phyloP scores from a whole-genome alignment of 2,113 vertebrate species.

The Aptenodytes forsteri region DNA sequence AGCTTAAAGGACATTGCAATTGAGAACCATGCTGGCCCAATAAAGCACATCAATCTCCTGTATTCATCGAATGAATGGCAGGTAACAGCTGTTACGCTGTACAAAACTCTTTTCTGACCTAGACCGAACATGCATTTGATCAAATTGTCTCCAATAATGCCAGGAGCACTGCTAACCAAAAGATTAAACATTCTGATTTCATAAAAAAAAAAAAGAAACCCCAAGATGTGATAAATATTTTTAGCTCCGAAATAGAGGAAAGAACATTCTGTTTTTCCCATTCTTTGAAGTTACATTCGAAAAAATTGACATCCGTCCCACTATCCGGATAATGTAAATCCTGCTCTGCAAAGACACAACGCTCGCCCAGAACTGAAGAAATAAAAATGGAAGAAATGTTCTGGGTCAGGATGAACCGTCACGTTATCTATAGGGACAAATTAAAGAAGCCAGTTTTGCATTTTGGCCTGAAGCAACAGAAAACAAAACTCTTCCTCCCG shows the following conservation, averaged over 20 bases:
- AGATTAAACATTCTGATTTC: constrained; percentile 1
- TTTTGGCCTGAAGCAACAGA: not conserved
- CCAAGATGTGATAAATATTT: not conserved
- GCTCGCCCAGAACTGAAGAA: not conserved
- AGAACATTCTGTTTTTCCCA: not conserved
- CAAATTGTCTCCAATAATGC: not conserved
- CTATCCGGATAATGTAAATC: constrained; percentile 31
- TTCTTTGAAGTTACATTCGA: not conserved
- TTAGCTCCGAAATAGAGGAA: not conserved
- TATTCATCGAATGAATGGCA: not conserved
- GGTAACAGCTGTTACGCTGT: not conserved
- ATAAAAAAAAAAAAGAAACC: not conserved
- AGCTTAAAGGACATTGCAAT: not conserved
- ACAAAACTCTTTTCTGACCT: not conserved
- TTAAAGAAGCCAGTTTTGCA: not conserved
- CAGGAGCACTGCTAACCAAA: not conserved
- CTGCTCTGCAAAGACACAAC: not conserved
- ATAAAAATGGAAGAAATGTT: not conserved
- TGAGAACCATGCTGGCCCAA: not conserved
- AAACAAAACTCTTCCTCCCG: not conserved
- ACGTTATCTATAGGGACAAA: not conserved
- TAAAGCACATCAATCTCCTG: not conserved
- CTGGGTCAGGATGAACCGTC: not conserved
- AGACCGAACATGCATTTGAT: not conserved
- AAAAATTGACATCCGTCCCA: not conserved